phyloP scores from a whole-genome alignment of 2,797 vertebrate species.

The Macrochelys suwanniensis region DNA sequence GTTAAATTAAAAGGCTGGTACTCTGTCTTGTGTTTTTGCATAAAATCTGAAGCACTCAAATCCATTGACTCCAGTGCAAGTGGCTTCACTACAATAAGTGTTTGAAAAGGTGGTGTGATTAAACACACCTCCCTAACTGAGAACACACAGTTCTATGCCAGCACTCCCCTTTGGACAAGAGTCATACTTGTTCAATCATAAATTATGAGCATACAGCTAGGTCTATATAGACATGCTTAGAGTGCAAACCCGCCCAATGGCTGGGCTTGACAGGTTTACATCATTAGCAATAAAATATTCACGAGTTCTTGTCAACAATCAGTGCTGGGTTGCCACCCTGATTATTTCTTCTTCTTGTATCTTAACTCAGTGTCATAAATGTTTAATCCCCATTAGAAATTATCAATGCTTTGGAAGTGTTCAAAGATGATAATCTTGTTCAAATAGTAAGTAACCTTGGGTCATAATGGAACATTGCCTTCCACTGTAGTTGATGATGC shows the following conservation, averaged over 20 bases:
- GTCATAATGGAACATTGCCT: neutral
- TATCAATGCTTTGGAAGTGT: conserved; percentile 12
- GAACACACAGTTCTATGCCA: neutral
- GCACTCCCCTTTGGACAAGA: neutral
- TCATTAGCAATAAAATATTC: neutral
- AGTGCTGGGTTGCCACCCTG: neutral
- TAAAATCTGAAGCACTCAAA: neutral
- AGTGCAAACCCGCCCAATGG: neutral
- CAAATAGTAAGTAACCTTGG: conserved; percentile 66
- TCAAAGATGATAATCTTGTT: conserved; percentile 52
- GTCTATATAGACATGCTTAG: neutral
- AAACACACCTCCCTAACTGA: neutral
- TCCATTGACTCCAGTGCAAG: neutral
- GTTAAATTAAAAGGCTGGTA: neutral
- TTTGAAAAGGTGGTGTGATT: neutral
- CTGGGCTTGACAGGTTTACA: neutral
- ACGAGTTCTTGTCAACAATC: neutral
- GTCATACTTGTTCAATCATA: neutral
- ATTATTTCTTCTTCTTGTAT: neutral
- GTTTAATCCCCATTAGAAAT: neutral
- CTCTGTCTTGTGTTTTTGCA: neutral
- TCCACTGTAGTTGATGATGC: neutral
- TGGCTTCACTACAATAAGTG: neutral
- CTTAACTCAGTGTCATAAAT: conserved; percentile 3
- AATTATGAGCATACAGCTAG: neutral